These are phyloP conservation scores for Heteromurus nitidus DNA, from an alignment of 2,888 invertebrate genomes.

Conservation along the genomic window DNA sequence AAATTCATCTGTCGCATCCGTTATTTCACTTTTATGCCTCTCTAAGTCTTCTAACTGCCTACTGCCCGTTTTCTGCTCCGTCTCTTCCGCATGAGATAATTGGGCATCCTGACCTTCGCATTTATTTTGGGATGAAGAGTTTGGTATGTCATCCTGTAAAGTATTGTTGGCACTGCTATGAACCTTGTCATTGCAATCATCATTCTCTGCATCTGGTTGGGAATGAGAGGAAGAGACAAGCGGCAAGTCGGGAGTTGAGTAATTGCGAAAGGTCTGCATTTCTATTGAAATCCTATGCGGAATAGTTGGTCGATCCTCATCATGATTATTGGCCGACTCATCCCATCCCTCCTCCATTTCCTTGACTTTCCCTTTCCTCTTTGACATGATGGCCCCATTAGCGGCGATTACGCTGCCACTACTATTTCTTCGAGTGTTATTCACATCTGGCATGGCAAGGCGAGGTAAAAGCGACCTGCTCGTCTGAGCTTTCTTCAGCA, in stretches of 20 bases:
- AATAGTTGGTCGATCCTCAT: constrained; percentile 3
- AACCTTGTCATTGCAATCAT: neutral
- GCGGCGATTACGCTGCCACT: constrained; percentile 50
- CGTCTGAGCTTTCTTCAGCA: constrained; percentile 58
- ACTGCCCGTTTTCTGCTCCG: no score
- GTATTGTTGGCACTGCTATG: neutral
- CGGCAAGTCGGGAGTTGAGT: constrained; percentile 57
- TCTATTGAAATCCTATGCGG: constrained; percentile 35
- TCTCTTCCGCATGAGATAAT: no score
- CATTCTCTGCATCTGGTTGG: neutral
- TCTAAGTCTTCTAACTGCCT: no score
- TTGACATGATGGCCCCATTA: constrained; percentile 50
- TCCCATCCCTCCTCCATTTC: constrained; percentile 37
- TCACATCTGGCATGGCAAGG: constrained; percentile 50
- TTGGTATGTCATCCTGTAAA: constrained; percentile 16
- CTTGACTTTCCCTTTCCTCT: constrained; percentile 56
- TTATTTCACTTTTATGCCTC: no score
- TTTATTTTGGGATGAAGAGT: constrained; percentile 34
- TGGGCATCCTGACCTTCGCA: constrained; percentile 26
- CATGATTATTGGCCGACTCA: neutral
- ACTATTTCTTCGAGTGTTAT: constrained; percentile 57
- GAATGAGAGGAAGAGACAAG: neutral
- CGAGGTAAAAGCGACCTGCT: constrained; percentile 48
- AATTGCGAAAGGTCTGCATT: constrained; percentile 60
- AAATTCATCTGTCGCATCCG: neutral